phyloP scores from a whole-genome alignment of 2,113 vertebrate species.

The Periophthalmus modestus region DNA sequence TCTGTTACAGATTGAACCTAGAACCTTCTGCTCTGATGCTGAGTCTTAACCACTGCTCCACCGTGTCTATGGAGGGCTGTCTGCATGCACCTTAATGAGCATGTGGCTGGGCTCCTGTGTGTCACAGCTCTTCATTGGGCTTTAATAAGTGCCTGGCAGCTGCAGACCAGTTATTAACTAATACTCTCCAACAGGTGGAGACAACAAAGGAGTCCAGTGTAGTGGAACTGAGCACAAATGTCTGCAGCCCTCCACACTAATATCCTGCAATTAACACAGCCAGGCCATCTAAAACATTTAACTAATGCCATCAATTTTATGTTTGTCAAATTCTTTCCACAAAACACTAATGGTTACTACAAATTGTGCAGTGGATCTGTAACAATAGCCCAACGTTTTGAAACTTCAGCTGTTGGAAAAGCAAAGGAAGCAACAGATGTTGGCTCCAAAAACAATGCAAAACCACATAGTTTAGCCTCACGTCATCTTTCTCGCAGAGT shows the following conservation, averaged over 20 bases:
- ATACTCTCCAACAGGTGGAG: slow-evolving; percentile 64
- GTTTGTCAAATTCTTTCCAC: background rate
- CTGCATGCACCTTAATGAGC: slow-evolving; percentile 23
- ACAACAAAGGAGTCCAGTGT: slow-evolving; percentile 69
- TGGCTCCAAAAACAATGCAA: slow-evolving; percentile 56
- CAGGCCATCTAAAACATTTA: background rate
- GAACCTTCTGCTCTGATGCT: background rate
- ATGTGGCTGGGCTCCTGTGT: slow-evolving; percentile 3
- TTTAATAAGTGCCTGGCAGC: slow-evolving; percentile 56
- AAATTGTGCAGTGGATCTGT: background rate
- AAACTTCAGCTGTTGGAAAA: slow-evolving; percentile 29
- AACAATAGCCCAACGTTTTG: background rate
- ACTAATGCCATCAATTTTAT: background rate
- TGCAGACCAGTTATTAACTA: slow-evolving; percentile 52
- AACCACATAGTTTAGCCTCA: slow-evolving; percentile 48
- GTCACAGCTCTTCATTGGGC: slow-evolving; percentile 48
- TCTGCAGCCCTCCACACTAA: slow-evolving; percentile 36
- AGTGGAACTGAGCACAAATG: slow-evolving; percentile 55
- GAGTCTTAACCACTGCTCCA: background rate
- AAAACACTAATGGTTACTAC: background rate
- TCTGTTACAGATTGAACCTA: background rate
- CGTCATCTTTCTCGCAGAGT: slow-evolving; percentile 30
- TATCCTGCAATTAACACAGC: background rate
- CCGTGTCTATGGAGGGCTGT: background rate
- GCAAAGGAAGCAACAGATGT: slow-evolving; percentile 63